A percentile compares a stretch with the other conserved stretches of the same genome.
Conservation (phyloP, 2,888 invertebrate species). For the Scaeva pyrastri region DNA sequence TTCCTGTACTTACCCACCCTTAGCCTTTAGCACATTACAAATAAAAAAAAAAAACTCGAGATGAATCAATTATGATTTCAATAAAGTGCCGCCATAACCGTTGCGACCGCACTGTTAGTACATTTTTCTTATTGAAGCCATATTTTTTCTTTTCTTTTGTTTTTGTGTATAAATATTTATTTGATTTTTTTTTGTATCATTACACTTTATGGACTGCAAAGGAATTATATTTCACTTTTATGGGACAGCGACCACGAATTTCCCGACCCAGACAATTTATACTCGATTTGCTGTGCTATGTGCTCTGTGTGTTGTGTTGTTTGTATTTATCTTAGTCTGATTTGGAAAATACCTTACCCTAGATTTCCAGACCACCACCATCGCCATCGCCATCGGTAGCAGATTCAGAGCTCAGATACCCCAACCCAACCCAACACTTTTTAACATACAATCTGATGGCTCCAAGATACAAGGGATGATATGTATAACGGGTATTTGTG, state of each 20-base stretch:
- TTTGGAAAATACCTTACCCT: slow-evolving; percentile 40
- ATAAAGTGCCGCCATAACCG: not conserved
- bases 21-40: no score
- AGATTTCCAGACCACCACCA: slow-evolving; percentile 37
- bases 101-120: not conserved
- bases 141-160: slow-evolving; percentile 34
- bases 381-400: no score
- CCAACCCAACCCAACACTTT: slow-evolving; percentile 12
- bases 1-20: no score
- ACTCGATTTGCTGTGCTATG: slow-evolving; percentile 8
- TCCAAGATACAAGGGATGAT: slow-evolving; percentile 24
- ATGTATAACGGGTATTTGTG: not conserved
- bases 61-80: no score
- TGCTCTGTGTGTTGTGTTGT: slow-evolving; percentile 5
- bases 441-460: slow-evolving; percentile 31
- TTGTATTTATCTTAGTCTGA: slow-evolving; percentile 39
- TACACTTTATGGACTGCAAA: slow-evolving; percentile 41
- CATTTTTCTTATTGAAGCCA: slow-evolving; percentile 48
- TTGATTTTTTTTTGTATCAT: slow-evolving; percentile 28
- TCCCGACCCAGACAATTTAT: slow-evolving; percentile 56
- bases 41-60: no score
- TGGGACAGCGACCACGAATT: slow-evolving; percentile 42
- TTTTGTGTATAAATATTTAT: slow-evolving; percentile 41
- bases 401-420: slow-evolving; percentile 14
- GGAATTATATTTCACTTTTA: slow-evolving; percentile 62